These are phyloP conservation scores for Mongoloraphidia duomilia DNA, from an alignment of 2,888 invertebrate species.

Conservation along the genomic window DNA sequence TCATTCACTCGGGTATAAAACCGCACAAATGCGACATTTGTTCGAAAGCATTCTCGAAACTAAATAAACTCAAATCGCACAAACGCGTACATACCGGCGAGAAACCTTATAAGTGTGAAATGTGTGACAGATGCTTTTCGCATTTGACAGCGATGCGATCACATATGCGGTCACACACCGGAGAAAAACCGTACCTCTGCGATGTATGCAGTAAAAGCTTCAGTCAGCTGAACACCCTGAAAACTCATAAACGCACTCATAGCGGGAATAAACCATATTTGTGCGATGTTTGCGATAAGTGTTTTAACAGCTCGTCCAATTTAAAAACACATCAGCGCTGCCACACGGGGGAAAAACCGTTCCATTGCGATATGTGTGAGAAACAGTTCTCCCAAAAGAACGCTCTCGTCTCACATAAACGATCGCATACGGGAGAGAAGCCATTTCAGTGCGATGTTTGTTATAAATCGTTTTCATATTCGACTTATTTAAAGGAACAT, in stretches of 20 bases:
- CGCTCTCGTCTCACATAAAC: slow-evolving; percentile 11
- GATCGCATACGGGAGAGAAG: slow-evolving; percentile 11
- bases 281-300: background rate
- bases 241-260: background rate
- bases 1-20: slow-evolving; percentile 29
- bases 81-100: background rate
- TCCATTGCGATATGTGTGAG: slow-evolving; percentile 11
- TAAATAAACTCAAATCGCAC: slow-evolving; percentile 17
- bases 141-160: too few species aligned
- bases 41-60: slow-evolving; percentile 24
- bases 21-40: slow-evolving; percentile 30
- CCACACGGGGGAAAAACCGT: slow-evolving; percentile 11
- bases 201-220: slow-evolving; percentile 26
- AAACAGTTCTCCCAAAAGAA: slow-evolving; percentile 13
- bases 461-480: slow-evolving; percentile 12
- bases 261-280: slow-evolving; percentile 1
- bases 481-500: too few species aligned
- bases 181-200: slow-evolving; percentile 37
- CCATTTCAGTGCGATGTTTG: slow-evolving; percentile 15
- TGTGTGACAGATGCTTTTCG: background rate
- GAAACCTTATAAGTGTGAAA: background rate
- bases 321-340: slow-evolving; percentile 1
- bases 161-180: slow-evolving; percentile 36
- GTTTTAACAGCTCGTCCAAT: background rate
- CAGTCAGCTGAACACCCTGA: background rate